phyloP scores from a whole-genome alignment of 2,888 invertebrate species.

The Mylabris sibirica region DNA sequence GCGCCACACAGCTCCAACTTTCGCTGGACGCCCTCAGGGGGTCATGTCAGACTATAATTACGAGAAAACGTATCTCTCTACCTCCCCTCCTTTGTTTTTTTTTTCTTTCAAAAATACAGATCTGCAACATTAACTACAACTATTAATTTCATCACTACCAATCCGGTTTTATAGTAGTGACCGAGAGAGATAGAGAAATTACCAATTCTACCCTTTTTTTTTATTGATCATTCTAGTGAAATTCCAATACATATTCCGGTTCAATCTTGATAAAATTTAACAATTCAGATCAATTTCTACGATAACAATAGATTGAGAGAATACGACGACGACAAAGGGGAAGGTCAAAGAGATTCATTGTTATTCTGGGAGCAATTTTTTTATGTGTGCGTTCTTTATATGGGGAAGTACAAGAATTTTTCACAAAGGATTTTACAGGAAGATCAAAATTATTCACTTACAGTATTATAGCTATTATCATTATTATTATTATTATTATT shows the following conservation, averaged over 20 bases:
- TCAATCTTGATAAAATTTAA: not conserved
- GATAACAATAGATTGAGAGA: not conserved
- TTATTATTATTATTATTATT: not conserved
- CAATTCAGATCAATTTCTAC: slow-evolving; percentile 8
- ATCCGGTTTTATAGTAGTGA: slow-evolving; percentile 7
- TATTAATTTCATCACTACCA: slow-evolving; percentile 2
- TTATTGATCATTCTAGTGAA: not conserved
- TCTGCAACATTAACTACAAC: slow-evolving; percentile 16
- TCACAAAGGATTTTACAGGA: not conserved
- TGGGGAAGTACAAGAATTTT: not conserved
- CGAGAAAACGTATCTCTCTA: slow-evolving; percentile 21
- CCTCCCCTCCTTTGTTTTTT: not conserved
- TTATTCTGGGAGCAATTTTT: not conserved
- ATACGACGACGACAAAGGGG: not conserved
- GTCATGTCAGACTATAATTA: slow-evolving; percentile 36
- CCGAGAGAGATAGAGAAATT: too few relatives aligned
- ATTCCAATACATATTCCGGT: not conserved
- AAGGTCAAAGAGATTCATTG: not conserved
- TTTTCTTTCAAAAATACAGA: slow-evolving; percentile 30
- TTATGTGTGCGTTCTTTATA: too few relatives aligned
- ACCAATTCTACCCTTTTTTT: not conserved
- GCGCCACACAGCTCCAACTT: slow-evolving; percentile 14
- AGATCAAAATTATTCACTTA: not conserved
- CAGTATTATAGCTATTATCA: not conserved
- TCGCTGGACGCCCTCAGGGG: slow-evolving; percentile 17